These are phyloP conservation scores for Lasiurus cinereus DNA, from an alignment of 2,113 vertebrate genomes.

Conservation along the genomic window DNA sequence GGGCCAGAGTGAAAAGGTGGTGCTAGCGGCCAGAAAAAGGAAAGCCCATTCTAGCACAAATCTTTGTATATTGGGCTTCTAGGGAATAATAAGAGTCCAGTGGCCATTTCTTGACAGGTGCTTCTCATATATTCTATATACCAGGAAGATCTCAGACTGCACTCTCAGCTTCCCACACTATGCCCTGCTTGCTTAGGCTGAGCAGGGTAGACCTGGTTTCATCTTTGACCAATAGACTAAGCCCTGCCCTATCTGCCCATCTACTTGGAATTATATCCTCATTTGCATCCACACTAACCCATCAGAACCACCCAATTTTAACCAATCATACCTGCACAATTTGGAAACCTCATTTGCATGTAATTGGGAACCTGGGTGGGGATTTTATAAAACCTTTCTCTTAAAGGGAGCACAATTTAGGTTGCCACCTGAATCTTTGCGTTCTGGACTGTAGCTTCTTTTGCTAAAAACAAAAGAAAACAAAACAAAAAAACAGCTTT, in stretches of 20 bases:
- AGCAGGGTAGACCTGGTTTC: background rate
- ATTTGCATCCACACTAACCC: background rate
- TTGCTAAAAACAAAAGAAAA: background rate
- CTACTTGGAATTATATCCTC: background rate
- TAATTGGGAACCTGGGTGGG: background rate
- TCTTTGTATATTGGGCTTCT: too few species aligned
- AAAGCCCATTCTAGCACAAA: too few species aligned
- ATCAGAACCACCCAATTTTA: background rate
- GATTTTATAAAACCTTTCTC: background rate
- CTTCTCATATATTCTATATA: background rate
- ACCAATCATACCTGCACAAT: background rate
- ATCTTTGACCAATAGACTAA: background rate
- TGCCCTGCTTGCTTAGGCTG: background rate
- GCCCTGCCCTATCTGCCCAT: background rate
- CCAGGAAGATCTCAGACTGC: background rate
- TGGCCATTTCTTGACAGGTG: background rate
- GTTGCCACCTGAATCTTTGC: background rate
- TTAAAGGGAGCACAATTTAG: background rate
- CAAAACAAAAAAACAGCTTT: background rate
- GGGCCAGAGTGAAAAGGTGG: too few species aligned
- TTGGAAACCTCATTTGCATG: background rate
- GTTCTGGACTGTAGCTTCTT: background rate
- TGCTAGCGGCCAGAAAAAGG: too few species aligned
- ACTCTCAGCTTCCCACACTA: background rate
- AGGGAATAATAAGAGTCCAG: background rate